Base-by-base conservation (phyloP, 2,888 invertebrate genomes). In the Anodontia alba region DNA sequence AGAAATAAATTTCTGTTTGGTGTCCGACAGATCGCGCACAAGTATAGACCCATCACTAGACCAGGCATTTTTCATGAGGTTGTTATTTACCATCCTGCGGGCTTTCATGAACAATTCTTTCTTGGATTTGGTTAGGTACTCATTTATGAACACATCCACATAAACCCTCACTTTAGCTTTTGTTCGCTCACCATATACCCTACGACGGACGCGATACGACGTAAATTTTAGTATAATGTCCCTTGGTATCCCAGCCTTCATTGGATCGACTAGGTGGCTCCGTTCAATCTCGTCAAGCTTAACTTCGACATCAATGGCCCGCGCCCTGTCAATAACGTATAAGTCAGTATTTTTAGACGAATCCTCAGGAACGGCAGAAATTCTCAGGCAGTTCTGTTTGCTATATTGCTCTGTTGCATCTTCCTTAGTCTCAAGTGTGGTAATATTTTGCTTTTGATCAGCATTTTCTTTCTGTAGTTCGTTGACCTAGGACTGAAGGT, bases 381-480 rank as follows among this genome's bases (percentile, higher is more conserved):
- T 33, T 17, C 62, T 33, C 1, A 73, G 29, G 20, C 62, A 62
- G 42, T 73, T 73, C 1, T 57, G 42, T 15, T 62, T 57, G 31
- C 73, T 62, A 26, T 73, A 62, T 26, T 62, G 62, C 38, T 73
- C 42, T 2, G 73, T 62, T 12, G 20, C 15, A n/a, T 73, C 73
- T 12, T n/a, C 67, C 17, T 67, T 33, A 36, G 10, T 1, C 23
- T 74, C 67, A 10, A 74, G 68, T 29, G 33, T 42, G 15, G 10
- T 10, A 23, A 73, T 43, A 5, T 43, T 57, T 3, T 12, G 1
- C 3, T 57, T 23, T 42, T 62, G 31, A n/a, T 42, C 33, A 5
- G 36, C 42, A 43, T 62, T 62, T 33, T 73, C 66, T 15, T 7
- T 15, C 17, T 20, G 12, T 3, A 49, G 49, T 20, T 49, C 49